phyloP scores from a whole-genome alignment of 2,888 invertebrate species.

The Campopleginae sp. region DNA sequence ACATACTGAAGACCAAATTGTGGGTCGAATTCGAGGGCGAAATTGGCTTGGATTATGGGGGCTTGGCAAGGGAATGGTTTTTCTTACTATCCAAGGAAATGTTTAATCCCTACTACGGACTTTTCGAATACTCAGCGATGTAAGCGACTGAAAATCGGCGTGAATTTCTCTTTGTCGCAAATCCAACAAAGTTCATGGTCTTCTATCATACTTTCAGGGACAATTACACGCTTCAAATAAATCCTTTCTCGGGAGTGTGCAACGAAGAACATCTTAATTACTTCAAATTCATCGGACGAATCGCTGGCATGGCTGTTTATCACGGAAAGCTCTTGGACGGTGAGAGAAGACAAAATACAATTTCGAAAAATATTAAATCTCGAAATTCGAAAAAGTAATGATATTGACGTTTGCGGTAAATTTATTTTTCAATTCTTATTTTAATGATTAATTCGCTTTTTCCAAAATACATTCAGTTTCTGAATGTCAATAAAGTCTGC shows the following conservation, averaged over 20 bases:
- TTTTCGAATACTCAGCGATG: conserved; percentile 99
- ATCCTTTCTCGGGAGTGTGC: conserved; percentile 98
- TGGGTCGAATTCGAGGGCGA: conserved; percentile 99
- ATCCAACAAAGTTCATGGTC: not conserved
- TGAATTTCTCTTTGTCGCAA: not conserved
- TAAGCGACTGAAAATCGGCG: conserved; percentile 75
- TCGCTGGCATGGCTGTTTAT: conserved; percentile 99
- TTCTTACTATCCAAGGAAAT: conserved; percentile 99
- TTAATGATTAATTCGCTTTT: too few species aligned
- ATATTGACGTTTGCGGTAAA: too few species aligned
- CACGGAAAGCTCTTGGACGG: conserved; percentile 99
- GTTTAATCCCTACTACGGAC: conserved; percentile 99
- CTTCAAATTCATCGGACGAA: conserved; percentile 98
- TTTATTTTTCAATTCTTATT: too few species aligned
- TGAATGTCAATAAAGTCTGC: too few species aligned
- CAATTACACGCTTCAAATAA: conserved; percentile 99
- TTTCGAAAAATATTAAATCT: too few species aligned
- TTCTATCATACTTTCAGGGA: conserved; percentile 87
- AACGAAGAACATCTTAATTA: conserved; percentile 99
- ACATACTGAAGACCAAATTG: conserved; percentile 97
- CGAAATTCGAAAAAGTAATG: too few species aligned
- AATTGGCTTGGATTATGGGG: conserved; percentile 98
- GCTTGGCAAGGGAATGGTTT: conserved; percentile 99
- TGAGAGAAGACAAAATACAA: conserved; percentile 81
- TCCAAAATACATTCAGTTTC: too few species aligned